Evolutionary conservation across 2,113 vertebrate genomes (phyloP), one percentile per base, ranked within the genome.

Genomic region (Psammodynastes pulverulentus): DNA sequence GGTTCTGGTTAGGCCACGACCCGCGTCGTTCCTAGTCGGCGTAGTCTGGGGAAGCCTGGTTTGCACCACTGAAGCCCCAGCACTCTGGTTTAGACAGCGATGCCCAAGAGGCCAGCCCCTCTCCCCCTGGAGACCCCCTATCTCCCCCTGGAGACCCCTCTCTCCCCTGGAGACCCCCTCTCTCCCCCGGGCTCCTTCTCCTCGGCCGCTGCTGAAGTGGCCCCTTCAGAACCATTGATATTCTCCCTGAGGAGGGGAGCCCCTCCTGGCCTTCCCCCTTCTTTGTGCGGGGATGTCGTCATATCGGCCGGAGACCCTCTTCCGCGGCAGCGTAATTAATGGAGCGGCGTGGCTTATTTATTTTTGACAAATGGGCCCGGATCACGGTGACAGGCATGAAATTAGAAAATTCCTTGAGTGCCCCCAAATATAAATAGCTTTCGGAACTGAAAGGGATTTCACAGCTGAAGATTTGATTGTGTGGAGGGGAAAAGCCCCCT

Each of bases 401-500:
- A 98, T 98, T 97, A 96, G 97, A 98, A 97, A 98, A 98, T 98
- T 98, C 98, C 97, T 98, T 97, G 96, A 97, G 97, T 29, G 95
- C 97, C 97, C 97, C 96, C 96, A 97, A 97, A 98, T 97, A 97
- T 97, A 98, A 98, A 98, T 97, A 98, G 98, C 97, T 97, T 97
- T 97, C 93, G 94, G 96, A 98, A 98, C 97, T 98, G 97, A 98
- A 98, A 98, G 93, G 97, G 94, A 97, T 97, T 98, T 97, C 97
- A 97, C 97, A 97, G 97, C 97, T 96, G 97, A 98, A 98, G 97
- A 98, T 98, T 97, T 98, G 97, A 98, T 98, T 98, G 98, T 98
- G 97, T 97, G 5, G 96, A 95, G 97, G 97, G 97, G 97, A 97
- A 97, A 97, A 97, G 97, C 10, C 48, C 96, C 96, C 79, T 4